Percentiles rank a stretch among this genome's conserved stretches.
These are phyloP conservation scores for Ophiothrix spiculata DNA, from an alignment of 35 echinoderm and acorn worm species.

Conservation along the genomic window DNA sequence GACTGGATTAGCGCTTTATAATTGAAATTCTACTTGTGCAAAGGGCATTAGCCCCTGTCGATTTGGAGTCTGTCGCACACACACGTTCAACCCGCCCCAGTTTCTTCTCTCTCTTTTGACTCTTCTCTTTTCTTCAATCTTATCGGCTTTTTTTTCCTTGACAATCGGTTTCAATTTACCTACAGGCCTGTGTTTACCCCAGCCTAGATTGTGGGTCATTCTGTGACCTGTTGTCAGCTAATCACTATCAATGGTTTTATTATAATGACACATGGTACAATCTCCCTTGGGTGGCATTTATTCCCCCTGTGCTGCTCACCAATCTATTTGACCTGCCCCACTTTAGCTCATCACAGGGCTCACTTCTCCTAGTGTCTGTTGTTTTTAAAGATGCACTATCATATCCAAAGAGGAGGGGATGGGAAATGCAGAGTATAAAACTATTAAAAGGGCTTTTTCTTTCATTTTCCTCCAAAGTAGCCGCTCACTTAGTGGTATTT, in stretches of 20 bases:
- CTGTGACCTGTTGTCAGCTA: neutral
- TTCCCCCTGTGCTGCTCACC: neutral
- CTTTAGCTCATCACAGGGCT: too few species aligned
- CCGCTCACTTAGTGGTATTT: too few species aligned
- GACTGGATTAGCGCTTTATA: neutral
- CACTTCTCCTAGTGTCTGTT: too few species aligned
- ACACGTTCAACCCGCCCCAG: neutral
- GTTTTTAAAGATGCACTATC: too few species aligned
- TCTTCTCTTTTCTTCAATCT: too few species aligned
- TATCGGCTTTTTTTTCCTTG: too few species aligned
- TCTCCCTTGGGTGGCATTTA: neutral
- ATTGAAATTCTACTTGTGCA: constrained; percentile 16
- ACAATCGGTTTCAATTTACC: constrained; percentile 5
- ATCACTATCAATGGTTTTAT: constrained; percentile 5
- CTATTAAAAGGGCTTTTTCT: too few species aligned
- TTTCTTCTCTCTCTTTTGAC: neutral
- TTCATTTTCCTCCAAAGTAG: too few species aligned
- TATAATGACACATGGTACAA: neutral
- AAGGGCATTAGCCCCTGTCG: constrained; percentile 5
- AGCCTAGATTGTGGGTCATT: neutral
- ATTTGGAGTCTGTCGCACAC: neutral
- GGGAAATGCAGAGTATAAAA: too few species aligned
- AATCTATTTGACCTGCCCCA: neutral
- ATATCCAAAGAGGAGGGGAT: too few species aligned
- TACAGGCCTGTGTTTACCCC: neutral